Percentiles rank a stretch among this genome's conserved stretches.
Evolutionary conservation across 2,797 vertebrate genomes (phyloP).

Genomic region (Poecilia velifera): DNA sequence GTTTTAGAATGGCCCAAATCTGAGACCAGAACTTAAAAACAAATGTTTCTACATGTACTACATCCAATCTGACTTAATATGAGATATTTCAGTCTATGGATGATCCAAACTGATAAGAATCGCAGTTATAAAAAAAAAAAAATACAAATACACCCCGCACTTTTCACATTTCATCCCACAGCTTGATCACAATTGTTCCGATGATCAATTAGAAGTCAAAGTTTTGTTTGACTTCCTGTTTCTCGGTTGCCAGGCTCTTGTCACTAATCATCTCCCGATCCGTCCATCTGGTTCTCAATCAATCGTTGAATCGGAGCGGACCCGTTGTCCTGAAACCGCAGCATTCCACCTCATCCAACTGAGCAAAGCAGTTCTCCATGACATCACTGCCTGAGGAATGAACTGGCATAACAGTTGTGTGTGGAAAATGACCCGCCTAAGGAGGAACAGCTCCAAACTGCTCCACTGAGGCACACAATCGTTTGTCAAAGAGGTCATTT

Average conservation of each 20-base stretch:
- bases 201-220: not conserved
- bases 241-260: slow-evolving; percentile 40
- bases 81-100: not conserved
- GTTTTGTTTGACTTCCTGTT: slow-evolving; percentile 11
- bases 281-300: slow-evolving; percentile 46
- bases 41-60: not conserved
- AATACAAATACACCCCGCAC: not conserved
- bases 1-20: not conserved
- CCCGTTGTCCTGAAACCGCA: slow-evolving; percentile 70
- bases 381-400: slow-evolving; percentile 82
- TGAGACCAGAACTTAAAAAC: not conserved
- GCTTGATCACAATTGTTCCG: not conserved
- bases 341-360: slow-evolving; percentile 76
- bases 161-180: not conserved
- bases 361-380: slow-evolving; percentile 63
- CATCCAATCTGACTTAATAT: not conserved
- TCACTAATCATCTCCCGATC: slow-evolving; percentile 44
- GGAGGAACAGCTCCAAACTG: slow-evolving; percentile 43
- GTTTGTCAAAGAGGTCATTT: slow-evolving; percentile 50
- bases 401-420: slow-evolving; percentile 65
- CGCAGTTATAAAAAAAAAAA: not conserved
- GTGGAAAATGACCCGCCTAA: slow-evolving; percentile 66
- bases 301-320: slow-evolving; percentile 37
- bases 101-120: not conserved
- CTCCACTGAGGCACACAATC: slow-evolving; percentile 36